phyloP scores from a whole-genome alignment of 2,888 invertebrate species.

The Copidosoma aretas region DNA sequence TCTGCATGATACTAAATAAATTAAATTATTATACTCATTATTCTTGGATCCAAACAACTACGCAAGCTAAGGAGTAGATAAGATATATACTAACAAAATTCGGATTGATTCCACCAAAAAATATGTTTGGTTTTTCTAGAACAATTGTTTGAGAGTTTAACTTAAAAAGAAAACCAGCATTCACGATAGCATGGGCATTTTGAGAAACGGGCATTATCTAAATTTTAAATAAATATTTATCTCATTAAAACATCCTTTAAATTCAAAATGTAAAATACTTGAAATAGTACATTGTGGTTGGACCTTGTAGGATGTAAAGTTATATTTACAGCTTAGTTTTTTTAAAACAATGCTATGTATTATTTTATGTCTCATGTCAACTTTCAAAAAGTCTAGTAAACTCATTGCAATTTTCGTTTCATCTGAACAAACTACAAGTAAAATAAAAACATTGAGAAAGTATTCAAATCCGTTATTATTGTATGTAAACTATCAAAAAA shows the following conservation, averaged over 20 bases:
- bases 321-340: slow-evolving; percentile 64
- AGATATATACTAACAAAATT: slow-evolving; percentile 55
- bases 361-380: slow-evolving; percentile 72
- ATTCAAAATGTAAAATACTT: not conserved
- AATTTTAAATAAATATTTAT: not conserved
- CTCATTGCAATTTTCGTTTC: slow-evolving; percentile 57
- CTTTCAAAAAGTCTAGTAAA: slow-evolving; percentile 67
- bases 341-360: slow-evolving; percentile 70
- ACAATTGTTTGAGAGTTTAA: slow-evolving; percentile 65
- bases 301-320: slow-evolving; percentile 75
- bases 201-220: slow-evolving; percentile 78
- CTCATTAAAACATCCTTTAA: not conserved
- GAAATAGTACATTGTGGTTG: not conserved
- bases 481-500: not conserved
- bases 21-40: no score
- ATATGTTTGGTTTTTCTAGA: slow-evolving; percentile 64
- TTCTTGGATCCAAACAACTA: not conserved
- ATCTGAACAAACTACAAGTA: slow-evolving; percentile 61
- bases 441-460: not conserved
- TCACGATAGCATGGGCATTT: slow-evolving; percentile 79
- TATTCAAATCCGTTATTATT: not conserved
- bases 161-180: slow-evolving; percentile 75
- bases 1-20: slow-evolving; percentile 65
- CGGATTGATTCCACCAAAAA: slow-evolving; percentile 63
- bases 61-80: not conserved